Base-by-base conservation (phyloP, 2,888 invertebrate species). In the Pyrgus malvae region DNA sequence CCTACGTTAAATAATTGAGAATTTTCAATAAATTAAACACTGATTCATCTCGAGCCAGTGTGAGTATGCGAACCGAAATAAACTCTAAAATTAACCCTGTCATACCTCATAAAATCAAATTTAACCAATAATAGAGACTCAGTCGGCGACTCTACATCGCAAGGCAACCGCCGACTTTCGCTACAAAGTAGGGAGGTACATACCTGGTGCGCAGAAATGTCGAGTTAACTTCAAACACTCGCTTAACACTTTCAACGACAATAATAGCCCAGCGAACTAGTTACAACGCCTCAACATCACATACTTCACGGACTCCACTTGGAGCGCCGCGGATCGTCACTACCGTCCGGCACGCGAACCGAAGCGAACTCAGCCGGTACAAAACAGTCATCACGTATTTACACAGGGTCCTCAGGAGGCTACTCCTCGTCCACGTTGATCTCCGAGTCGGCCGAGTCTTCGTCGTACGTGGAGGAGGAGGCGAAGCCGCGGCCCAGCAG, bases 401-500 rank as follows among this genome's bases (percentile, higher is more conserved):
- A 78, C 83, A 83, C 80, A 71, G 82, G 76, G 75, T 66, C 64
- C 46, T 41, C 27, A 11, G 53, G 57, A 29, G 50, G 79, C 78
- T 84, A 90, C 73, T 90, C 90, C 66, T 90, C 90, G 74, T 90
- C 90, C 56, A 90, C 90, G 78, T 90, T 90, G 77, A 90, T 90
- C 72, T 90, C 90, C 40, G 90, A 90, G 78, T 90, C 90, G 58
- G 77, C 84, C 59, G 90, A 90, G 72, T 90, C 90, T 72, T 90
- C 90, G 70, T 90, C 90, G 81, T 90, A 90, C 9, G 90, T 87
- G 67, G 90, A 89, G 62, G 90, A 90, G 63, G 90, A 88, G 55
- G 90, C 89, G 74, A 90, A 90, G 45, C 90, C 90, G 55, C 90
- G 78, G 53, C 90, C 90, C 42, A 90, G 83, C 62, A 89, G 76